Evolutionary conservation across 1,140 invertebrate species (phyloP), one percentile per base, ranked within the genome.

Genomic region (Homalodisca vitripennis): DNA sequence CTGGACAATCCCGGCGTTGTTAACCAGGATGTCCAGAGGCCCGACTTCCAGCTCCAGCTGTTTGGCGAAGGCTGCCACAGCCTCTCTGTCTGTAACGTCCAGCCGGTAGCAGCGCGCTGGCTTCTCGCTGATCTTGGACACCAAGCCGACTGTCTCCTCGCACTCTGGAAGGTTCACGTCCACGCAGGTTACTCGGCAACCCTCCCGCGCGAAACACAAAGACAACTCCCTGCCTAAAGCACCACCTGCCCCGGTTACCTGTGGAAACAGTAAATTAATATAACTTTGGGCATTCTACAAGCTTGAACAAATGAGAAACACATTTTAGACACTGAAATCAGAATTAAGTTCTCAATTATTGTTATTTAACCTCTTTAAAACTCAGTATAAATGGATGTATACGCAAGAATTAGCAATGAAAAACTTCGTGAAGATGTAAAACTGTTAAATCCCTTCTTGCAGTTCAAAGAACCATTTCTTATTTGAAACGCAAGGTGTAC

Each of bases 211-310:
- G 55, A 91, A 78, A 74, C 87, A 83, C 68, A 87, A 79, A 0
- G 87, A 85, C 57, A 91, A 79, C 77, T 89, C 87, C 73, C 82
- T 80, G 0, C 90, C 90, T 47, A 92, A 82, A 17, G 89, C 90
- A 76, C 87, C 79, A 31, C 88, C 88, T 60, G 87, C 84, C 31
- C 89, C 90, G 64, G 90, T 85, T 14, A 90, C 82, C 87, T 89
- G 74, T 41, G n/a, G n/a, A n/a, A n/a, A n/a, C n/a, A n/a, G n/a
- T n/a, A n/a, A n/a, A n/a, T n/a, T n/a, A n/a, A n/a, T n/a, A n/a
- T n/a, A n/a, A n/a, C n/a, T n/a, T n/a, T n/a, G n/a, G n/a, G n/a
- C n/a, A n/a, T n/a, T n/a, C n/a, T n/a, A n/a, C n/a, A n/a, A n/a
- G n/a, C n/a, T n/a, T n/a, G n/a, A n/a, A n/a, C n/a, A n/a, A n/a